Percentiles rank a stretch among this genome's conserved stretches.
These are phyloP conservation scores for Poecilia picta DNA, from an alignment of 2,797 vertebrate species.

Conservation along the genomic window DNA sequence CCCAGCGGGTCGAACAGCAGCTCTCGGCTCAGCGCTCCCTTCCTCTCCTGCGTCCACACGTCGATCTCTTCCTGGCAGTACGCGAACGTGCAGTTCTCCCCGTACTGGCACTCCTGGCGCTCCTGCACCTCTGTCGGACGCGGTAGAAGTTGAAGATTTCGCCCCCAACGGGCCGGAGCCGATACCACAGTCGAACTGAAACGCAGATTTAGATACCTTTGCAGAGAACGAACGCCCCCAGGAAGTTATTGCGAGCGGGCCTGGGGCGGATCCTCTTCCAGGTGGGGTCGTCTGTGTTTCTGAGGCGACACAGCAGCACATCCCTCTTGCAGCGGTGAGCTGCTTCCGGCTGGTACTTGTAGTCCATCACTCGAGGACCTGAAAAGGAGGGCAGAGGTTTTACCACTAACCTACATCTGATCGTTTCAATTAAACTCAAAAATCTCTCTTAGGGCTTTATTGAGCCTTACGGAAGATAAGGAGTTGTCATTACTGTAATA, in stretches of 20 bases:
- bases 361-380: slow-evolving; percentile 95
- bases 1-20: slow-evolving; percentile 91
- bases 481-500: background rate
- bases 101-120: slow-evolving; percentile 98
- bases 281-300: slow-evolving; percentile 86
- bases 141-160: background rate
- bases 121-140: slow-evolving; percentile 92
- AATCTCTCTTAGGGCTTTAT: too few species aligned
- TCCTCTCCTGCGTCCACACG: slow-evolving; percentile 98
- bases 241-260: slow-evolving; percentile 94
- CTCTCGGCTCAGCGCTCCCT: slow-evolving; percentile 95
- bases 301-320: slow-evolving; percentile 90
- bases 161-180: background rate
- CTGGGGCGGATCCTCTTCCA: slow-evolving; percentile 97
- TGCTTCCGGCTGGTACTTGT: slow-evolving; percentile 92
- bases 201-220: slow-evolving; percentile 84
- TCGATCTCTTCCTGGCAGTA: slow-evolving; percentile 99
- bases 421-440: background rate
- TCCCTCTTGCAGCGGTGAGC: slow-evolving; percentile 97
- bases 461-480: background rate
- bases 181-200: background rate
- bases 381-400: background rate
- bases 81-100: slow-evolving; percentile 99
- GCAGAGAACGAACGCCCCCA: slow-evolving; percentile 96
- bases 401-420: background rate